Base-by-base conservation (phyloP, 2,113 vertebrate genomes). In the Dolichotis patagonum region DNA sequence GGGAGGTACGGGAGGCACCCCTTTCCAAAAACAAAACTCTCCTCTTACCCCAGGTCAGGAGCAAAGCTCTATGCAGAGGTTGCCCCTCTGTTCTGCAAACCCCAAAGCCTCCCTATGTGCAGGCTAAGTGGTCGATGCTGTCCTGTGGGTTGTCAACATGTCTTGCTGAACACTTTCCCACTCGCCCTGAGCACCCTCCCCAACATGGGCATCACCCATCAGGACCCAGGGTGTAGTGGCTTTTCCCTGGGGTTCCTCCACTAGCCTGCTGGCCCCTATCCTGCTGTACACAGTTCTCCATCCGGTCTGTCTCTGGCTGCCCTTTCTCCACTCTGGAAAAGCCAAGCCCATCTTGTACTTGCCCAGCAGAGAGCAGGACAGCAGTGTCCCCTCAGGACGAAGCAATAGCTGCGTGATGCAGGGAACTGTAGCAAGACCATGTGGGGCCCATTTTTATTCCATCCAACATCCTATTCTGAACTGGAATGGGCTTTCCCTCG, bases 1-100 rank as follows among this genome's bases (percentile, higher is more conserved):
- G 54, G 43, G 20, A 85, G 30, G 4, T 8, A 1, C 1, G 17
- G 8, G 30, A 22, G 2, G 13, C 1, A 0, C 19, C 30, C 0
- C 52, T 52, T 93, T n/a, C n/a, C 67, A 38, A 90, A 54, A 43
- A 35, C 49, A 69, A 73, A 26, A 46, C 41, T 62, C 41, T 46
- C 20, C 49, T 24, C 38, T 12, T 7, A 0, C 49, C 49, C 43
- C 13, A 30, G 9, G 3, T 63, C 60, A 69, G 35, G 35, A 11
- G 0, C 46, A 28, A 7, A 5, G 16, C 38, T 62, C 63, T 94
- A 69, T 65, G 11, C 41, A 62, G 20, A 12, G 65, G 16, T 56
- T 30, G 13, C 41, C 56, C 16, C 78, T 78, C 19, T 32, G 84
- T 46, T 43, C 26, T 32, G 0, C 17, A 30, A 49, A 14, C 35